A percentile compares a stretch with the other conserved stretches of the same genome.
These are phyloP conservation scores for Lasius fuliginosus DNA, from an alignment of 2,888 invertebrate species.

Conservation along the genomic window DNA sequence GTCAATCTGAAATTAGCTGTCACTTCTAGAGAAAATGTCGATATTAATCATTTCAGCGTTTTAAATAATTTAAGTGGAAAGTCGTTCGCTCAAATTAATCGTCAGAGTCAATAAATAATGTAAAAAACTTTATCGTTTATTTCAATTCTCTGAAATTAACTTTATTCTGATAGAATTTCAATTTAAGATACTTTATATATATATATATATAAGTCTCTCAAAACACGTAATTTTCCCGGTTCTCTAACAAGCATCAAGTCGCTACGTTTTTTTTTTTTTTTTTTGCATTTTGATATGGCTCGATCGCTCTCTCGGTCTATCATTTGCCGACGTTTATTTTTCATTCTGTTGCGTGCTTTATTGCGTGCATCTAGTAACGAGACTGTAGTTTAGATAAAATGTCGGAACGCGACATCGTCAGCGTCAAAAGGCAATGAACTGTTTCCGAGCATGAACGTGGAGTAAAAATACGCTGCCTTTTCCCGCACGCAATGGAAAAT, in stretches of 20 bases:
- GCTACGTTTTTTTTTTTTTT: background rate
- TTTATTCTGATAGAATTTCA: background rate
- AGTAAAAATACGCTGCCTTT: conserved; percentile 58
- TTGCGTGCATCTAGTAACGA: conserved; percentile 39
- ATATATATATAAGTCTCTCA: background rate
- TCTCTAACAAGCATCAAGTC: background rate
- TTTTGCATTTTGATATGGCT: background rate
- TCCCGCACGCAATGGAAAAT: conserved; percentile 71
- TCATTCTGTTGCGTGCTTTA: conserved; percentile 62
- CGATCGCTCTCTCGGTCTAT: conserved; percentile 22
- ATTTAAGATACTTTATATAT: background rate
- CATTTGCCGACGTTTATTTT: conserved; percentile 49
- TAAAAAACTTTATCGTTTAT: background rate
- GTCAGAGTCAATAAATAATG: background rate
- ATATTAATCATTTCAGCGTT: background rate
- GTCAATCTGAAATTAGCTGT: background rate
- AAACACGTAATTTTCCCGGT: background rate
- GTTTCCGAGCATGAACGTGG: conserved; percentile 62
- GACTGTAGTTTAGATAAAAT: conserved; percentile 62
- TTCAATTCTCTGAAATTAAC: background rate
- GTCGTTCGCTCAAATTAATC: background rate
- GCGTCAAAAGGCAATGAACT: conserved; percentile 66
- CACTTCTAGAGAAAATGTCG: background rate
- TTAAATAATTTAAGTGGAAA: background rate
- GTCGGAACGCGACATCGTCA: conserved; percentile 61